Evolutionary conservation across 2,797 vertebrate species (phyloP).

Genomic region (Sparus aurata): DNA sequence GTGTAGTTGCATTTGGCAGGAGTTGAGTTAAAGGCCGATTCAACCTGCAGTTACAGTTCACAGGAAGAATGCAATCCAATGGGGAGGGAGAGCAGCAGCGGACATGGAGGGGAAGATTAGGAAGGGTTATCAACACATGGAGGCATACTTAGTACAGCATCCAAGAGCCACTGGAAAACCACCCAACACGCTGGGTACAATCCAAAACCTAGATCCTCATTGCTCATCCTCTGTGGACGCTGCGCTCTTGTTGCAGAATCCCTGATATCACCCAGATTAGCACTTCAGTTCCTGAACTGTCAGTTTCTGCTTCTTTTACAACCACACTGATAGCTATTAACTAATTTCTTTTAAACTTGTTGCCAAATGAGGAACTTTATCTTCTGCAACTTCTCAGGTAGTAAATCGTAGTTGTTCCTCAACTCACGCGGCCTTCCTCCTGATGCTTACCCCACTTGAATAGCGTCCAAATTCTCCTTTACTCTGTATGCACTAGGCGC

Average conservation of each 20-base stretch:
- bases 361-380: not conserved
- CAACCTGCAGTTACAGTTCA: slow-evolving; percentile 5
- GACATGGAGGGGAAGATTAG: not conserved
- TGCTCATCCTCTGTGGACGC: too few species aligned
- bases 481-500: not conserved
- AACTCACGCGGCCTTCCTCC: not conserved
- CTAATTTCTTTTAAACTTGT: not conserved
- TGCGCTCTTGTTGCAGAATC: too few species aligned
- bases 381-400: not conserved
- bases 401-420: not conserved
- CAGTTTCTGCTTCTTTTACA: not conserved
- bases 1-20: slow-evolving; percentile 37
- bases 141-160: slow-evolving; percentile 4
- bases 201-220: not conserved
- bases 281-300: too few species aligned
- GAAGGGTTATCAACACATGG: slow-evolving; percentile 2
- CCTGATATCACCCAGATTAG: not conserved
- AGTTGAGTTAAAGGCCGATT: slow-evolving; percentile 5
- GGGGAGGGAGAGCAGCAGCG: not conserved
- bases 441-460: not conserved
- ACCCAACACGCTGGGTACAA: not conserved
- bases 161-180: slow-evolving; percentile 3
- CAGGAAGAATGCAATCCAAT: slow-evolving; percentile 14
- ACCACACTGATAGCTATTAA: not conserved
- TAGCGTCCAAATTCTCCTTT: not conserved